Conservation (phyloP, 2,797 vertebrate genomes). For the Phyllotis vaccarum region DNA sequence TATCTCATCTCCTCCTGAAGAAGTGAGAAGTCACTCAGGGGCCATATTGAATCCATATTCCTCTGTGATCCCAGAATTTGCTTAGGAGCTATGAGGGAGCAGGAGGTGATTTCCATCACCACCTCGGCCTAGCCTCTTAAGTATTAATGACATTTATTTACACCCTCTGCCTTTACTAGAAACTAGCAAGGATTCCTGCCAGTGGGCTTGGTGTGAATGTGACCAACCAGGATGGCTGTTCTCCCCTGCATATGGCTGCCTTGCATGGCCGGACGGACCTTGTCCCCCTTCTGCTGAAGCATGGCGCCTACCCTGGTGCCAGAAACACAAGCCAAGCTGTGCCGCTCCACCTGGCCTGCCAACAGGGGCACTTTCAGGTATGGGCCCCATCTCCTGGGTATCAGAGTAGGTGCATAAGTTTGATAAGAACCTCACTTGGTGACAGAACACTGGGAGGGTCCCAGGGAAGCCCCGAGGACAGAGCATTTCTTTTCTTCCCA, state of each 20-base stretch:
- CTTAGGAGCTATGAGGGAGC: background rate
- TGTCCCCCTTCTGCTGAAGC: conserved; percentile 90
- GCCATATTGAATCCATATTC: background rate
- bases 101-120: background rate
- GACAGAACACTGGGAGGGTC: background rate
- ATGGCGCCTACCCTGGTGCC: conserved; percentile 91
- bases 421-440: background rate
- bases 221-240: conserved; percentile 90
- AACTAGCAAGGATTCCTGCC: conserved; percentile 87
- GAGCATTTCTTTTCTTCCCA: background rate
- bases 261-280: conserved; percentile 92
- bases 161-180: conserved; percentile 79
- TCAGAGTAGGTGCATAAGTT: background rate
- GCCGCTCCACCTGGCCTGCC: conserved; percentile 96
- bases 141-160: background rate
- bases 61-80: background rate
- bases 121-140: background rate
- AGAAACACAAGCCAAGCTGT: conserved; percentile 90
- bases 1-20: background rate
- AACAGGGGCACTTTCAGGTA: conserved; percentile 94
- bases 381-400: rapidly evolving
- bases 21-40: background rate
- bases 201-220: conserved; percentile 92
- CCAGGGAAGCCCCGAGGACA: background rate
- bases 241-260: conserved; percentile 93